Evolutionary conservation across 2,113 vertebrate species (phyloP).

Genomic region (Dinomys branickii): DNA sequence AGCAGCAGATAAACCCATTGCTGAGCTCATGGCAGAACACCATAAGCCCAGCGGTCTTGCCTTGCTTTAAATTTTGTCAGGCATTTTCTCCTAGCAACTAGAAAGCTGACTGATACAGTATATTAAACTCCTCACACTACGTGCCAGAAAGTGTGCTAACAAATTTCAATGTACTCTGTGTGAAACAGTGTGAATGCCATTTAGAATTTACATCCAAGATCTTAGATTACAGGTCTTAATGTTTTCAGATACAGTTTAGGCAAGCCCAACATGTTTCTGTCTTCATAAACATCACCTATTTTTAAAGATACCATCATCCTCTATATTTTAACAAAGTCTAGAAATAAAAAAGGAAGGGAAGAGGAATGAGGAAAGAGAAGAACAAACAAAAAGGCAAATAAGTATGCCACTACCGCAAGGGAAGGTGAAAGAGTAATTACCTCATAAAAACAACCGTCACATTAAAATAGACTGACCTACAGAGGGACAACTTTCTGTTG

Average conservation of each 20-base stretch:
- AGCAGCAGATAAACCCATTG: background rate
- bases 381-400: background rate
- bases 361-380: background rate
- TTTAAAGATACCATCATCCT: background rate
- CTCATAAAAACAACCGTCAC: background rate
- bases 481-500: background rate
- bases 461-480: background rate
- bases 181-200: background rate
- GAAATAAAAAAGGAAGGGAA: background rate
- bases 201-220: background rate
- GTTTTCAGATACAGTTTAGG: background rate
- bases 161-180: background rate
- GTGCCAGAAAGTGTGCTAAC: rapidly evolving
- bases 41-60: background rate
- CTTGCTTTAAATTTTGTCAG: background rate
- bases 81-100: background rate
- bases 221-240: background rate
- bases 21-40: background rate
- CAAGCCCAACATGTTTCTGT: background rate
- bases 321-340: background rate
- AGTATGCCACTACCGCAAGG: background rate
- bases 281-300: background rate
- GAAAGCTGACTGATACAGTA: background rate
- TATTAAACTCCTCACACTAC: background rate
- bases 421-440: background rate